Evolutionary conservation across 2,888 invertebrate genomes (phyloP).

Genomic region (Drosophila multiciliata): DNA sequence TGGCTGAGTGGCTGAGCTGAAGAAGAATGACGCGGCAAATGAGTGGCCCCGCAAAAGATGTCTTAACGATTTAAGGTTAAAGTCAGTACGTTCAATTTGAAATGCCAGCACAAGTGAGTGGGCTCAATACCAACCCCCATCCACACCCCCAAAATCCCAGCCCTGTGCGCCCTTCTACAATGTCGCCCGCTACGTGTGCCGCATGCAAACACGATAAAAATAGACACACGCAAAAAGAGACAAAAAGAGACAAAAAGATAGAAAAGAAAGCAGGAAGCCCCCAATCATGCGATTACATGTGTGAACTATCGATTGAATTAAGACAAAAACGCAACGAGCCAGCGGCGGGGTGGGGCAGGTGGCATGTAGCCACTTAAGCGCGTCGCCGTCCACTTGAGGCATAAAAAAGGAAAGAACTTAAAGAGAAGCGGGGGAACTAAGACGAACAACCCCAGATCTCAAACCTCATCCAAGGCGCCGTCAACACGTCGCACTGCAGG

Average conservation of each 20-base stretch:
- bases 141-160: background rate
- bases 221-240: slow-evolving; percentile 51
- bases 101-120: slow-evolving; percentile 21
- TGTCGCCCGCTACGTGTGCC: slow-evolving; percentile 69
- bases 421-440: slow-evolving; percentile 44
- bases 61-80: slow-evolving; percentile 69
- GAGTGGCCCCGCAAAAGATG: slow-evolving; percentile 29
- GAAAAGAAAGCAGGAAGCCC: slow-evolving; percentile 64
- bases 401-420: slow-evolving; percentile 46
- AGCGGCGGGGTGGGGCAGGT: slow-evolving; percentile 17
- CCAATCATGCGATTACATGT: slow-evolving; percentile 79
- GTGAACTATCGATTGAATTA: slow-evolving; percentile 82
- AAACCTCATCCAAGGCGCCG: slow-evolving; percentile 62
- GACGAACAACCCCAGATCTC: slow-evolving; percentile 58
- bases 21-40: slow-evolving; percentile 59
- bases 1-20: background rate
- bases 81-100: slow-evolving; percentile 52
- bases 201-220: slow-evolving; percentile 70
- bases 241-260: slow-evolving; percentile 47
- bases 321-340: slow-evolving; percentile 61
- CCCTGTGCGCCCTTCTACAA: slow-evolving; percentile 44
- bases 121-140: background rate
- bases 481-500: slow-evolving; percentile 77
- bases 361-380: slow-evolving; percentile 71
- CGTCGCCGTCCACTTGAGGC: slow-evolving; percentile 75